Evolutionary conservation across 2,888 invertebrate species (phyloP), one percentile per base, ranked within the genome.

Genomic region (Ochropleura leucogaster): DNA sequence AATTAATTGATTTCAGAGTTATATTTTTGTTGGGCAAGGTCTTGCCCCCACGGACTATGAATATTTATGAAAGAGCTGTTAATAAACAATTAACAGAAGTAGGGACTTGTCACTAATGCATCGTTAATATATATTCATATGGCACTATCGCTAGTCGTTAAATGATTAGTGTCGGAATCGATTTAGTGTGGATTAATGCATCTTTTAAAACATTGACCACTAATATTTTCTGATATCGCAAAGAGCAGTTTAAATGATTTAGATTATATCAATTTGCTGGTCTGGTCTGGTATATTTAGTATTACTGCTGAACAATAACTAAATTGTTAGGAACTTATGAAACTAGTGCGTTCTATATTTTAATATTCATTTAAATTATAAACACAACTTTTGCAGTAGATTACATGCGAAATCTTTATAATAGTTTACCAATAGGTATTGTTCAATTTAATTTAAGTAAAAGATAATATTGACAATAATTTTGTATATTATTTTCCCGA

Each of bases 1-100:
- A 72, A 70, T 57, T 72, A 59, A 67, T 44, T 74, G 20, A 51
- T 40, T 55, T 46, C 40, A 76, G 30, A 51, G 30, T 16, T 42
- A 46, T 49, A 9, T 20, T 60, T 76, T 66, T 49, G 18, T 6
- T 60, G 59, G n/a, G 49, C 60, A 77, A 77, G 77, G 77, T 77
- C 51, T 71, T 42, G 63, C 10, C 16, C n/a, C 40, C 18, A 0
- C 18, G 40, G 5, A 20, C 7, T 9, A 55, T 67, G n/a, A 77
- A 77, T 78, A 64, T 72, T 30, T 49, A 67, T 77, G 14, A 64
- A 76, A 64, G 51, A 63, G 0, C 18, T 46, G 40, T 12, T 42
- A 42, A 68, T 18, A 63, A 42, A 73, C 5, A 46, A 74, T 59
- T 63, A 18, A 68, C 12, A 51, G 30, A 67, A 49, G 10, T 40